Base-by-base conservation (phyloP, 2,113 vertebrate species). In the Pygoscelis antarcticus region DNA sequence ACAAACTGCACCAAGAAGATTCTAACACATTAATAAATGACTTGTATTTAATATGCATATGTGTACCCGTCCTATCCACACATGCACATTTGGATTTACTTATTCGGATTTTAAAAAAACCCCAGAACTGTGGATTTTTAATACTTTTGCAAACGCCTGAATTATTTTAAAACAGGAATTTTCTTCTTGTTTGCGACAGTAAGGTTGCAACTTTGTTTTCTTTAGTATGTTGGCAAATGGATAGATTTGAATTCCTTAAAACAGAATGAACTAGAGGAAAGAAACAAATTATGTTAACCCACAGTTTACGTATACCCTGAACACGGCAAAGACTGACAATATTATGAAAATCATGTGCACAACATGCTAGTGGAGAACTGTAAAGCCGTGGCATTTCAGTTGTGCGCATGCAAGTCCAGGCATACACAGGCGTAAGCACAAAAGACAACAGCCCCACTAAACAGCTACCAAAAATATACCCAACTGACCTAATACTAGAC, bases 381-480 rank as follows among this genome's bases (percentile, higher is more conserved):
- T 79, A 84, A 83, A 78, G 62, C 83, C 91, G 79, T 70, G 68
- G 75, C 84, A 82, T 51, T 92, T 71, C 46, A 66, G 87, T 29
- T 93, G 49, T 74, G 47, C 3, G n/a, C 60, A 64, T 20, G 34
- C 84, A 84, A 69, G 75, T 46, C 82, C 82, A 93, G 72, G 87
- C 95, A 84, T 60, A 87, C 16, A 2, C 74, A 96, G 74, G 57
- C 36, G 7, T 60, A 90, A 83, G 44, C 76, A 94, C 92, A 91
- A 91, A 97, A 97, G 93, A 95, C 68, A 94, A 86, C 61, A 58
- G 75, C 87, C 90, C 82, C 91, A 30, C 83, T 64, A 94, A 94
- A 86, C 64, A 86, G 58, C 75, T 84, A 69, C 76, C 94, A 89
- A 94, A 95, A 94, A 92, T 83, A 96, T 29, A 93, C 65, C 68